Conservation (phyloP, 1,140 invertebrate species). For the Brachystomella parvula region DNA sequence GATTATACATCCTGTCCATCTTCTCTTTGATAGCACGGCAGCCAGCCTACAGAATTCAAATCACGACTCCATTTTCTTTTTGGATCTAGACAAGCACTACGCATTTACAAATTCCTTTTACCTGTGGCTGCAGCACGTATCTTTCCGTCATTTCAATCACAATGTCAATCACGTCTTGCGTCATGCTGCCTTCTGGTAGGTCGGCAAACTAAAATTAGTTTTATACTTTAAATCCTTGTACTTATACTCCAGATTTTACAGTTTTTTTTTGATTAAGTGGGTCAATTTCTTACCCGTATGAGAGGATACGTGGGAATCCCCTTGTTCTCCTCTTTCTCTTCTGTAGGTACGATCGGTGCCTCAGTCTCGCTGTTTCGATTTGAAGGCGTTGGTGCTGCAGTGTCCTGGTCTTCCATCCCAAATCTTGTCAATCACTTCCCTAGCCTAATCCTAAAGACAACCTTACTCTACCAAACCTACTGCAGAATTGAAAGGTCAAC, state of each 20-base stretch:
- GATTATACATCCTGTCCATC: constrained; percentile 53
- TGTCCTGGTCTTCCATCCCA: no score
- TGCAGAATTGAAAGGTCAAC: no score
- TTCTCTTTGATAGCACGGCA: constrained; percentile 51
- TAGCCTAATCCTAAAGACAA: no score
- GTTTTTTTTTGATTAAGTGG: not conserved
- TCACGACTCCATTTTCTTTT: not conserved
- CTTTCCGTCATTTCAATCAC: not conserved
- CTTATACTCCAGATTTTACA: not conserved
- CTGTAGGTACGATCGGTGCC: not conserved
- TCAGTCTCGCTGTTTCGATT: not conserved
- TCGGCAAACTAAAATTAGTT: not conserved
- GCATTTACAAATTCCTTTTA: not conserved
- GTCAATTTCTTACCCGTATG: not conserved
- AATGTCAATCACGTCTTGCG: not conserved
- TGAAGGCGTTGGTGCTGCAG: not conserved
- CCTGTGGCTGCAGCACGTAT: not conserved
- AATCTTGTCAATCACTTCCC: no score
- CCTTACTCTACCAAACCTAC: no score
- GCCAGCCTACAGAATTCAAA: constrained; percentile 43
- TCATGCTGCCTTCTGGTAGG: not conserved
- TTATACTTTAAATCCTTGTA: not conserved
- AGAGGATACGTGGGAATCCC: not conserved
- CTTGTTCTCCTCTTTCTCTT: not conserved
- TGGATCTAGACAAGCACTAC: not conserved